Evolutionary conservation across 1,140 invertebrate genomes (phyloP).

Genomic region (Oreohelix idahoensis): DNA sequence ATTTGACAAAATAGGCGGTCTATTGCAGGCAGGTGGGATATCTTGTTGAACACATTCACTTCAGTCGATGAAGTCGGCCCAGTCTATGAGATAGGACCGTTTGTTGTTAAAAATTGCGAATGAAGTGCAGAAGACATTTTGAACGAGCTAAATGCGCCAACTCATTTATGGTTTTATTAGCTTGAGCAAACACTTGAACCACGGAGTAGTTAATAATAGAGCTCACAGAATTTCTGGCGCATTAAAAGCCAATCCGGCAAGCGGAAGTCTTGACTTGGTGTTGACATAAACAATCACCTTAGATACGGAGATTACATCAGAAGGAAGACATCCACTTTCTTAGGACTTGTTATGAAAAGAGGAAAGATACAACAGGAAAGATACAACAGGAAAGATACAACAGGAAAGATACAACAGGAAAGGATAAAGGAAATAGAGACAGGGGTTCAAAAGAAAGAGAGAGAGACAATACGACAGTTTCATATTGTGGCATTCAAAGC

Average conservation of each 20-base stretch:
- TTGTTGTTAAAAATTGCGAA: neutral
- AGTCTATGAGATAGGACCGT: neutral
- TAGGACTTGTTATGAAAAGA: too few relatives aligned
- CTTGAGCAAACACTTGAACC: neutral
- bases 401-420: too few relatives aligned
- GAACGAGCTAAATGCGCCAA: neutral
- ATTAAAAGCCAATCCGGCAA: neutral
- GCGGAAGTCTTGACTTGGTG: too few relatives aligned
- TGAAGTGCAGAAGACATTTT: neutral
- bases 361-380: too few relatives aligned
- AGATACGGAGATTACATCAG: too few relatives aligned
- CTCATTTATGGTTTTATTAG: conserved; percentile 2
- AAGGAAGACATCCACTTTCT: too few relatives aligned
- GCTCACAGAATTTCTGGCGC: neutral
- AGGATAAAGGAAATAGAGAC: too few relatives aligned
- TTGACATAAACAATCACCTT: too few relatives aligned
- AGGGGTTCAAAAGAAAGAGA: too few relatives aligned
- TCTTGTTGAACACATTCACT: neutral
- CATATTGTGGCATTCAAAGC: too few relatives aligned
- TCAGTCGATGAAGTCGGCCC: neutral
- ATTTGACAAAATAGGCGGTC: neutral
- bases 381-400: too few relatives aligned
- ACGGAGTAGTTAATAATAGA: neutral
- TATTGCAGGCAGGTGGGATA: neutral
- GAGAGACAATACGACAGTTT: too few relatives aligned